phyloP scores from a whole-genome alignment of 2,797 vertebrate species.

The Hydrophis major region DNA sequence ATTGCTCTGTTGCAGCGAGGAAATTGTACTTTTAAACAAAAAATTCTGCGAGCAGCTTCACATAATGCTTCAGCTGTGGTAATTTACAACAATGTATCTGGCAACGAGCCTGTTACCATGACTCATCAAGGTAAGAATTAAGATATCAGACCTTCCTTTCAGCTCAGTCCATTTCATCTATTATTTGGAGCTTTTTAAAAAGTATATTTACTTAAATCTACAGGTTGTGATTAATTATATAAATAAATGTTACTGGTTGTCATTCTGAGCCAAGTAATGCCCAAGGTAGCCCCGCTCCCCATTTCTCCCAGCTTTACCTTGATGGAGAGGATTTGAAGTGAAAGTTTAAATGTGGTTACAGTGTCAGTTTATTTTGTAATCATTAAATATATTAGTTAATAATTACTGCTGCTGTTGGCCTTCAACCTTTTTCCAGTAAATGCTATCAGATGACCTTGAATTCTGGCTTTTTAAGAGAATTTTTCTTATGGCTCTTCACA shows the following conservation, averaged over 20 bases:
- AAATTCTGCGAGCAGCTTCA: slow-evolving; percentile 89
- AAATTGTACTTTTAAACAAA: slow-evolving; percentile 95
- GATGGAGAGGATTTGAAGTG: not conserved
- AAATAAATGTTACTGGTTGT: not conserved
- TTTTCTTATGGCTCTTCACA: not conserved
- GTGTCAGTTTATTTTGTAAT: not conserved
- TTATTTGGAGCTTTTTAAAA: not conserved
- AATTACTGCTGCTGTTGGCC: not conserved
- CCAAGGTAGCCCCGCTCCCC: not conserved
- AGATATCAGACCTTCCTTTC: not conserved
- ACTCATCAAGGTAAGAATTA: slow-evolving; percentile 87
- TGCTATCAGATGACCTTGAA: not conserved
- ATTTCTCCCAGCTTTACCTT: not conserved
- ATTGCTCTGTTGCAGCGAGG: slow-evolving; percentile 93
- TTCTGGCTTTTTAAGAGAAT: not conserved
- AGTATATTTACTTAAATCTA: not conserved
- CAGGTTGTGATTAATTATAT: not conserved
- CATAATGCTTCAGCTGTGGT: slow-evolving; percentile 92
- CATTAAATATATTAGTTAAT: not conserved
- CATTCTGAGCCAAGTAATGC: not conserved
- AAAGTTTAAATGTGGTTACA: not conserved
- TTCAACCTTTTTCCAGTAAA: not conserved
- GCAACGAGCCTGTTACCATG: slow-evolving; percentile 90
- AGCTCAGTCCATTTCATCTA: not conserved
- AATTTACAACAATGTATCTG: slow-evolving; percentile 95